These are phyloP conservation scores for Xenentodon cancila DNA, from an alignment of 2,797 vertebrate genomes.

Conservation along the genomic window DNA sequence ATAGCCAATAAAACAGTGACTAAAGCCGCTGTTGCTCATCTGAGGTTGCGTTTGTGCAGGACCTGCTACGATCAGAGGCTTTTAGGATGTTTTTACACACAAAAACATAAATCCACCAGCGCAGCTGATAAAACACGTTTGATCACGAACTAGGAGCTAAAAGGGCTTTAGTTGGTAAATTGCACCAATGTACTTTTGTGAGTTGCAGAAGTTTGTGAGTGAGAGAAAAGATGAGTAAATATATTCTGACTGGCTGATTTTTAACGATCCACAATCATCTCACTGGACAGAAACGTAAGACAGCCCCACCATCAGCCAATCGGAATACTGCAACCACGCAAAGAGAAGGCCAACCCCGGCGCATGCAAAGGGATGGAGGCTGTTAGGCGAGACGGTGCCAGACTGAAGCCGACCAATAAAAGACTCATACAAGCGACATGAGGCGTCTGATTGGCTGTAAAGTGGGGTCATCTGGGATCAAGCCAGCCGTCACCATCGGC, in stretches of 20 bases:
- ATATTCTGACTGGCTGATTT: conserved; percentile 84
- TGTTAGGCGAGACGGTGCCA: conserved; percentile 64
- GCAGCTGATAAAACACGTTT: background rate
- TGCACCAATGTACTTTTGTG: no score
- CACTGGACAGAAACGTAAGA: conserved; percentile 30
- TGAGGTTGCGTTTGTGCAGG: no score
- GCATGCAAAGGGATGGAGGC: conserved; percentile 75
- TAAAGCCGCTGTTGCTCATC: no score
- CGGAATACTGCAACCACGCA: conserved; percentile 79
- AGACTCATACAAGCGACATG: conserved; percentile 91
- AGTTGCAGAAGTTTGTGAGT: conserved; percentile 21
- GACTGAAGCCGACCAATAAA: conserved; percentile 63
- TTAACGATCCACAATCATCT: conserved; percentile 39
- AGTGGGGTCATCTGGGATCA: conserved; percentile 98
- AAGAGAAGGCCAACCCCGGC: conserved; percentile 20
- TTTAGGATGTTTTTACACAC: no score
- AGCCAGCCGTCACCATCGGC: conserved; percentile 98
- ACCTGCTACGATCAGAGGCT: no score
- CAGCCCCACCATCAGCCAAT: conserved; percentile 86
- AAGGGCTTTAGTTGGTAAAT: conserved; percentile 7
- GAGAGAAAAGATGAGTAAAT: conserved; percentile 26
- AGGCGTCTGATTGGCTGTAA: conserved; percentile 98
- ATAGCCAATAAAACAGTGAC: no score
- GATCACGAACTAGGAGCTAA: conserved; percentile 2
- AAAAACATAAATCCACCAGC: background rate